These are phyloP conservation scores for Acrobasis suavella DNA, from an alignment of 2,888 invertebrate genomes.

Conservation along the genomic window DNA sequence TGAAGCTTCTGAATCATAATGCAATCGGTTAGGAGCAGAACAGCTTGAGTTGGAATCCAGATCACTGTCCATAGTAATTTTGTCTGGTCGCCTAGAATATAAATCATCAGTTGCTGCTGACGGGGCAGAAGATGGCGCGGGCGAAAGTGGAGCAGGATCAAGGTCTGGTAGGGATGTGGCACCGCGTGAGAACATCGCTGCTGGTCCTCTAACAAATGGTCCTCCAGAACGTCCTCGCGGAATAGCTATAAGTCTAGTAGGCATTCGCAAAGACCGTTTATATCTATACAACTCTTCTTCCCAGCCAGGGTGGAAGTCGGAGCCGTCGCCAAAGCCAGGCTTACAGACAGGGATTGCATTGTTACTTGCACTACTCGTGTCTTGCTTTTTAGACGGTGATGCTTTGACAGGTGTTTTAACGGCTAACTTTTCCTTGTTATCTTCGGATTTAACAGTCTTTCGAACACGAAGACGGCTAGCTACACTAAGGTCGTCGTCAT, in stretches of 20 bases:
- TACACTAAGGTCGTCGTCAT: constrained; percentile 65
- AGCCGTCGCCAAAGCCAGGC: constrained; percentile 86
- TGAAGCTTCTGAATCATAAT: constrained; percentile 86
- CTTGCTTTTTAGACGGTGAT: constrained; percentile 60
- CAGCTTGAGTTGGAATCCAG: constrained; percentile 86
- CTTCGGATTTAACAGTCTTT: constrained; percentile 76
- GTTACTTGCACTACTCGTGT: constrained; percentile 56
- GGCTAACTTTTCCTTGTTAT: constrained; percentile 46
- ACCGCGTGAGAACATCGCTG: constrained; percentile 81
- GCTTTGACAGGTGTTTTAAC: constrained; percentile 63
- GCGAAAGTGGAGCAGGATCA: constrained; percentile 88
- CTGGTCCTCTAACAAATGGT: constrained; percentile 60
- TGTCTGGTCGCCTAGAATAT: constrained; percentile 69
- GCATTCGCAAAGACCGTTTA: constrained; percentile 91
- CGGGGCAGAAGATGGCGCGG: constrained; percentile 84
- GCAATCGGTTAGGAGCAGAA: constrained; percentile 78
- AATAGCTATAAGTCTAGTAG: constrained; percentile 90
- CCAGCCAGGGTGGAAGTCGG: constrained; percentile 90
- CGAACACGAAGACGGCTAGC: constrained; percentile 71
- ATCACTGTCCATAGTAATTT: constrained; percentile 83
- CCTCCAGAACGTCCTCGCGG: constrained; percentile 86
- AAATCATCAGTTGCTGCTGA: constrained; percentile 84
- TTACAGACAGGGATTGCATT: constrained; percentile 72
- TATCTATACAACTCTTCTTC: constrained; percentile 92
- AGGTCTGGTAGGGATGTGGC: constrained; percentile 90